Base-by-base conservation (phyloP, 2,888 invertebrate species). In the Itoplectis maculator region DNA sequence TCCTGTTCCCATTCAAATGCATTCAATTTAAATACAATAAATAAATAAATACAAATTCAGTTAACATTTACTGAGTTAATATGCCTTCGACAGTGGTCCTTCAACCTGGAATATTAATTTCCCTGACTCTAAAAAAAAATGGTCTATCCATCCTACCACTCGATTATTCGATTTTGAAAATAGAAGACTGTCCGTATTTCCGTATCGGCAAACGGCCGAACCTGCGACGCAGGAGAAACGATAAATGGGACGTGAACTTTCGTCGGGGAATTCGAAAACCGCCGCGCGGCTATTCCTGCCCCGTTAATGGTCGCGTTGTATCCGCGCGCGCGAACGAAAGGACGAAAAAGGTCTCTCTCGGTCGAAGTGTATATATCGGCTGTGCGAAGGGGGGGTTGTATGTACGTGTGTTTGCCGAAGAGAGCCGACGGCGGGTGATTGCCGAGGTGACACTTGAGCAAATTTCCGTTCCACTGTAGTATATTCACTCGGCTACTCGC, bases 391-490 rank as follows among this genome's bases (percentile, higher is more conserved):
- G n/a, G n/a, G n/a, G n/a, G n/a, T 72, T 59, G 70, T 45, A 23
- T 23, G 29, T 23, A 56, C 23, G 51, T 69, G 51, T 76, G 76
- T 74, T 79, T 76, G 82, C 72, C 54, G 73, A 59, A 76, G 76
- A 73, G 51, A 73, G 51, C 20, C 20, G n/a, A n/a, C 13, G 61
- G 15, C 61, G 47, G 47, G 35, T 73, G 59, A 61, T 65, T 65
- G 49, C 51, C 42, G 49, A 65, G 63, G 51, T 65, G 79, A 80
- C 82, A 80, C 82, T 83, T 69, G 69, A 83, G 77, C 79, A 83
- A 83, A 83, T 83, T 83, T 83, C 79, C 79, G 76, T 77, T 80
- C 61, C 73, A 49, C 76, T 56, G 63, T 83, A 66, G 35, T 82
- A 76, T 82, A 76, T 79, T 82, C 68, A 72, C 79, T 79, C 72